Evolutionary conservation across 2,113 vertebrate genomes (phyloP), one percentile per base, ranked within the genome.

Genomic region (Ctenomys sociabilis): DNA sequence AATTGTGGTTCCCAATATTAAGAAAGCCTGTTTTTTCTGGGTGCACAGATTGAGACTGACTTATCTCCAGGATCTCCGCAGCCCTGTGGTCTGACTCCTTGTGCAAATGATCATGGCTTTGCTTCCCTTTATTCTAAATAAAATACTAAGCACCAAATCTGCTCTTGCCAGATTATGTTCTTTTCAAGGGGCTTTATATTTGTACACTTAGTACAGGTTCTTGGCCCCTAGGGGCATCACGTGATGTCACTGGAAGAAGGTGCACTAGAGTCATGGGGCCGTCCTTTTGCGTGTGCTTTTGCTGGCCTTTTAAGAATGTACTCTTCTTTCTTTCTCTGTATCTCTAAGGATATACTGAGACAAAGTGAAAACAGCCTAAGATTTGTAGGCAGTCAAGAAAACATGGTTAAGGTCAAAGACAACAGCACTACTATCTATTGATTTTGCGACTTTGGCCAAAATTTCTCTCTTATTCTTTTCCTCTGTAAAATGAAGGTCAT

Each of bases 41-140:
- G 97, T 91, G 91, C 90, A 93, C 95, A 95, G 72, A 9, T 66
- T 91, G 93, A 96, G 91, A 92, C 92, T 97, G 95, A 88, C 97
- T 70, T 95, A 96, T 97, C 93, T 98, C 94, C 95, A 97, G 96
- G 97, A 96, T 95, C 82, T 97, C 90, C 95, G 94, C 70, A 96
- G 64, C 92, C 93, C 82, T 93, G 96, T 81, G 92, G 93, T 96
- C 91, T 97, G 96, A 97, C 89, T 97, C 97, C 95, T 97, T 97
- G 94, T 96, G 97, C 96, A 97, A 98, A 97, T 97, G 95, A 94
- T 97, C 93, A 98, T 97, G 32, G n/a, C n/a, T 28, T 93, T 72
- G 26, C 68, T 75, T 83, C 91, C 64, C 86, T 94, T 91, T 90
- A 68, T 86, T 91, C 19, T 68, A 87, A 93, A 37, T 80, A 59